These are phyloP conservation scores for Aleiodes testaceus DNA, from an alignment of 2,888 invertebrate genomes.

Conservation along the genomic window DNA sequence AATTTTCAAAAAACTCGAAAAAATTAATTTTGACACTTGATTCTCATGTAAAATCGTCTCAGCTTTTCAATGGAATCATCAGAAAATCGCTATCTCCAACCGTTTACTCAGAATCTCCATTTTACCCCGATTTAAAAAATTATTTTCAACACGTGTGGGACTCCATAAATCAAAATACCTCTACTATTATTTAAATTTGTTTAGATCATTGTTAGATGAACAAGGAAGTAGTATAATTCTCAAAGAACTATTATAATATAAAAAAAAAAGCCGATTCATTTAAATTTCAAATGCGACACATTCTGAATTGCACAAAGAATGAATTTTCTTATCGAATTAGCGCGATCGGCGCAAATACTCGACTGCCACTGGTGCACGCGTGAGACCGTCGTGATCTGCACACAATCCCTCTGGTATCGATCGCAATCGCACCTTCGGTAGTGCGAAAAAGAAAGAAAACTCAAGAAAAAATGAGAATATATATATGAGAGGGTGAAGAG, in stretches of 20 bases:
- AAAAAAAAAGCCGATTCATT: too few relatives aligned
- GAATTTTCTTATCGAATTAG: slow-evolving; percentile 44
- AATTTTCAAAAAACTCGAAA: too few relatives aligned
- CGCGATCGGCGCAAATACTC: slow-evolving; percentile 35
- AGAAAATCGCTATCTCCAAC: too few relatives aligned
- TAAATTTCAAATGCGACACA: slow-evolving; percentile 27
- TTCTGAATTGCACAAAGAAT: slow-evolving; percentile 26
- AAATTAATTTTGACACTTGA: too few relatives aligned
- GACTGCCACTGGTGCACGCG: slow-evolving; percentile 35
- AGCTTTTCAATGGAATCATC: too few relatives aligned
- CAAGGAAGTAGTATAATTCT: slow-evolving; percentile 6
- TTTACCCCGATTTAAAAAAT: too few relatives aligned
- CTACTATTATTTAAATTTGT: too few relatives aligned
- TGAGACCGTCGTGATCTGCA: slow-evolving; percentile 45
- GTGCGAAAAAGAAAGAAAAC: slow-evolving; percentile 17
- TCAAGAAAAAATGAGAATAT: slow-evolving; percentile 22
- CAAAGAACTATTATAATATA: background rate
- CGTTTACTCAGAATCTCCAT: too few relatives aligned
- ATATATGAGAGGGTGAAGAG: slow-evolving; percentile 13
- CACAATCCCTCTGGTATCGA: slow-evolving; percentile 39
- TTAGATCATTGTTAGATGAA: background rate
- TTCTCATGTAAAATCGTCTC: too few relatives aligned
- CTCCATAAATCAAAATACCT: too few relatives aligned
- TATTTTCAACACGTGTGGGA: too few relatives aligned
- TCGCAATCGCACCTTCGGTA: slow-evolving; percentile 32